Conservation (phyloP, 2,113 vertebrate genomes). For the Petrocephalus zakoni region DNA sequence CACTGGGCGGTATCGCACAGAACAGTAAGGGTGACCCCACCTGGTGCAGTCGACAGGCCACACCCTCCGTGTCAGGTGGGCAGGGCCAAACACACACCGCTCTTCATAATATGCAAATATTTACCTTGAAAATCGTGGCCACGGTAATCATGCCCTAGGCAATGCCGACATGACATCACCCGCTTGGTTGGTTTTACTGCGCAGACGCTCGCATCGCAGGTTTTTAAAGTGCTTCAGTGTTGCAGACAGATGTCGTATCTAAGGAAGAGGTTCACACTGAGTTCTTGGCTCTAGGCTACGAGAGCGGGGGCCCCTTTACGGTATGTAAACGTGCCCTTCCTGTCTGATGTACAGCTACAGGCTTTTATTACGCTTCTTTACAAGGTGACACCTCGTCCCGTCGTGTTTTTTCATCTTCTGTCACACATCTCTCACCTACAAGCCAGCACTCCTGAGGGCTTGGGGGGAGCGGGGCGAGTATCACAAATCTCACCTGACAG, state of each 20-base stretch:
- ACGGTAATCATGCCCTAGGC: not conserved
- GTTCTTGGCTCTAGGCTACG: not conserved
- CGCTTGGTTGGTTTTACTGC: not conserved
- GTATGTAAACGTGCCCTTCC: not conserved
- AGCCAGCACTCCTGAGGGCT: not conserved
- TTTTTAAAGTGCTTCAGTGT: not conserved
- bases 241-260: not conserved
- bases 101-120: not conserved
- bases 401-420: not conserved
- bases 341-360: not conserved
- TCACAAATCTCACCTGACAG: not conserved
- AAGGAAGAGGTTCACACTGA: not conserved
- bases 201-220: not conserved
- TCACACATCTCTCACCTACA: not conserved
- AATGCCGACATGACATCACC: not conserved
- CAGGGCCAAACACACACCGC: not conserved
- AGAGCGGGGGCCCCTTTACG: not conserved
- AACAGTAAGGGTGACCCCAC: not conserved
- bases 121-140: not conserved
- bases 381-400: not conserved
- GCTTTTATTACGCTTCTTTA: not conserved
- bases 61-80: not conserved
- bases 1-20: not conserved
- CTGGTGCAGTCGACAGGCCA: not conserved
- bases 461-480: not conserved